A percentile compares a stretch with the other conserved stretches of the same genome.
These are phyloP conservation scores for Zapus hudsonius DNA, from an alignment of 2,113 vertebrate species.

Conservation along the genomic window DNA sequence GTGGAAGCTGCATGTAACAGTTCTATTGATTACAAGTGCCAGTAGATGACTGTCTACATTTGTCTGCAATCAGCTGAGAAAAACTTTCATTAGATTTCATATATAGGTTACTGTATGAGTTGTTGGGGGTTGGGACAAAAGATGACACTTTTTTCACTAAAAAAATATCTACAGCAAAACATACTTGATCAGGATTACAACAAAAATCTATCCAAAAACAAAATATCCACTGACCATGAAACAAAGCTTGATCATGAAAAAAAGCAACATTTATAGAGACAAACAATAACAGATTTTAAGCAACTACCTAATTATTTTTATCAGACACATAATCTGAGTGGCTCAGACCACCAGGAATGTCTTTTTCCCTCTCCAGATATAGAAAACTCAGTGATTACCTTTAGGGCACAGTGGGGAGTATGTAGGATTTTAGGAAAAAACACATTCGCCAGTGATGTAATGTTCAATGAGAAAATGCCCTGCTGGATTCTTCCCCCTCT, in stretches of 20 bases:
- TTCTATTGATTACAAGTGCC: background rate
- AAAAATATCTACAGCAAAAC: background rate
- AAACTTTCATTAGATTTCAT: conserved; percentile 5
- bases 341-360: background rate
- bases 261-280: conserved; percentile 20
- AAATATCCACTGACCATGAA: background rate
- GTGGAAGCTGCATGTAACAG: background rate
- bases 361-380: background rate
- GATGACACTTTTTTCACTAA: background rate
- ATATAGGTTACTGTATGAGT: background rate
- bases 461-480: background rate
- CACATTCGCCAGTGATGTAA: background rate
- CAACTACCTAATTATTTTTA: conserved; percentile 21
- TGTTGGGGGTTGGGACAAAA: background rate
- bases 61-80: conserved; percentile 15
- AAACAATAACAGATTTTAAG: conserved; percentile 14
- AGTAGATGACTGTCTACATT: background rate
- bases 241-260: background rate
- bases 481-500: background rate
- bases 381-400: background rate
- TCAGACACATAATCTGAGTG: conserved; percentile 15
- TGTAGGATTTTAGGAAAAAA: conserved; percentile 31
- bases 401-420: background rate
- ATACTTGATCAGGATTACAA: conserved; percentile 4
- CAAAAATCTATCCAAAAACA: conserved; percentile 40